A percentile compares a stretch with the other conserved stretches of the same genome.
Conservation (phyloP, 1,140 invertebrate genomes). For the Microplitis mediator region DNA sequence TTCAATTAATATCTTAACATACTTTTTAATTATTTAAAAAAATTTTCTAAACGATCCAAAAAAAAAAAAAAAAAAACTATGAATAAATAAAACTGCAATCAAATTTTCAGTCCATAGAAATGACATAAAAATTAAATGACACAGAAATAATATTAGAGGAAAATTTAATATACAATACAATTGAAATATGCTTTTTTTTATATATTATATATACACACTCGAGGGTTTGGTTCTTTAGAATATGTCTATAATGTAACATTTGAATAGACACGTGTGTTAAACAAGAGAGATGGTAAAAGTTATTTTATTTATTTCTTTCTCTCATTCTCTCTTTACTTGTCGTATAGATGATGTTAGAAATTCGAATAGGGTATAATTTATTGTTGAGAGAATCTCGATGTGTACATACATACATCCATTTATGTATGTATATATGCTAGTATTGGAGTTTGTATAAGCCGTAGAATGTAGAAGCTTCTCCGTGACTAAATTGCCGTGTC, state of each 20-base stretch:
- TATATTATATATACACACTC: background rate
- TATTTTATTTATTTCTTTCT: background rate
- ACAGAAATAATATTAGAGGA: too few species aligned
- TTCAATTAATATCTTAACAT: too few species aligned
- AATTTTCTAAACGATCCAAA: too few species aligned
- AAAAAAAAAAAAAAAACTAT: too few species aligned
- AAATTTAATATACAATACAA: background rate
- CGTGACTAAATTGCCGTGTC: slow-evolving; percentile 33
- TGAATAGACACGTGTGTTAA: slow-evolving; percentile 1
- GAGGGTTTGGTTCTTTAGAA: background rate
- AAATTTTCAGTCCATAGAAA: too few species aligned
- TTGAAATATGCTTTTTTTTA: background rate
- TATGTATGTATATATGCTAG: too few species aligned
- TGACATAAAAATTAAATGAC: too few species aligned
- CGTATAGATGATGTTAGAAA: background rate
- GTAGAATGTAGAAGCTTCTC: slow-evolving; percentile 21
- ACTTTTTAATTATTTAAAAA: too few species aligned
- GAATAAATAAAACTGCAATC: too few species aligned
- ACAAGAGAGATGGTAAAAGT: background rate
- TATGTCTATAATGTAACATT: background rate
- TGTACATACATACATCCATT: too few species aligned
- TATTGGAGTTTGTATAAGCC: background rate
- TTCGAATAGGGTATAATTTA: slow-evolving; percentile 13
- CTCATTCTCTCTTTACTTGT: too few species aligned
- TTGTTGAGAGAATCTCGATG: background rate